Base-by-base conservation (phyloP, 2,797 vertebrate species). In the Pseudomugil tenellus region DNA sequence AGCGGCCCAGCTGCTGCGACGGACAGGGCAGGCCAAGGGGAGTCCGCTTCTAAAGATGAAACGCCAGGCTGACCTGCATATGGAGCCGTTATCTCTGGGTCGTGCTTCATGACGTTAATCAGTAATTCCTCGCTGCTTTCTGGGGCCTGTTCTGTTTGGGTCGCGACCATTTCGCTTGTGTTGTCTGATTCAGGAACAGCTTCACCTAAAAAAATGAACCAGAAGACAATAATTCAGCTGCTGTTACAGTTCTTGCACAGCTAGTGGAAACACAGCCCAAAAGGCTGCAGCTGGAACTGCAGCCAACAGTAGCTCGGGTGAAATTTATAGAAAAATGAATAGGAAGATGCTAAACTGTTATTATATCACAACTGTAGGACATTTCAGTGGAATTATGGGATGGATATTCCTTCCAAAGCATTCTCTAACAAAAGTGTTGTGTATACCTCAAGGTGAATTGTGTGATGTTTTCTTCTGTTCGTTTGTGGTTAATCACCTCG, bases 61-160 rank as follows among this genome's bases (percentile, higher is more conserved):
- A 51, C 29, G 25, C 2, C 14, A 11, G 57, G 58, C 31, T 28
- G 58, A 59, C 91, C 87, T 34, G 29, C 21, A 46, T 71, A 85
- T 0, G 57, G 28, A 25, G 77, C 12, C 3, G 80, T 68, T 31
- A 74, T 74, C 76, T 78, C 85, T 29, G 60, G 49, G 48, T 86
- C 77, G 61, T 74, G 81, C n/a, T 60, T 80, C 0, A 84, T 56
- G 35, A 64, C 19, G 14, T 56, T 75, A 58, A 56, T 80, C 61
- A 83, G 54, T 58, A 85, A 59, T 12, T 82, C 81, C 34, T 87
- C 79, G 7, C 16, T 14, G 29, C 57, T 79, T 37, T 72, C 81
- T 32, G 62, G 64, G 65, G 66, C 34, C 28, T 67, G 72, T 35
- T 60, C 56, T n/a, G 31, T 35, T 28, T 71, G 71, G 26, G 54